A percentile compares a stretch with the other conserved stretches of the same genome.
Evolutionary conservation across 1,140 invertebrate species (phyloP).

Genomic region (Melanaphis sacchari): DNA sequence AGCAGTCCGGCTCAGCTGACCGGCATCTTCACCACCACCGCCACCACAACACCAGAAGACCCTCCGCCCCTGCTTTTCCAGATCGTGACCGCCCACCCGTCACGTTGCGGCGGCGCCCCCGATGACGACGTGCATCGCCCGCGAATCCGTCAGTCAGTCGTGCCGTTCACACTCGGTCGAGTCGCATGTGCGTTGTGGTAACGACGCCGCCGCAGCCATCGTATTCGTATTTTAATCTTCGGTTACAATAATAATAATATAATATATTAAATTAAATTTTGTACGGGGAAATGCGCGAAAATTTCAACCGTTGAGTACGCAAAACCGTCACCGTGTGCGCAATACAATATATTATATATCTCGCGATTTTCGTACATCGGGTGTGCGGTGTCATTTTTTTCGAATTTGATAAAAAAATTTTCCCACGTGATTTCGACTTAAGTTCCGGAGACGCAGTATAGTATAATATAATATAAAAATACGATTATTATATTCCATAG

Average conservation of each 20-base stretch:
- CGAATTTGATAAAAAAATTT: neutral
- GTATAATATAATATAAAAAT: neutral
- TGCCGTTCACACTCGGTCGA: constrained; percentile 4
- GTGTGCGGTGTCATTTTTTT: neutral
- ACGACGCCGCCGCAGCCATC: neutral
- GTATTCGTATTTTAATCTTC: neutral
- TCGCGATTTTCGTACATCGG: neutral
- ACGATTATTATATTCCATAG: neutral
- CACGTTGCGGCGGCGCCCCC: constrained; percentile 38
- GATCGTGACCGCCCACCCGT: constrained; percentile 48
- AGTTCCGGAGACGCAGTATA: neutral
- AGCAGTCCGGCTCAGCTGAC: neutral
- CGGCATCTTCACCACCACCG: neutral
- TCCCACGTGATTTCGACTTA: neutral
- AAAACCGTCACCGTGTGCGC: no score
- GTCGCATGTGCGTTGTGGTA: neutral
- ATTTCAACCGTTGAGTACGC: neutral
- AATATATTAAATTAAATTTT: neutral
- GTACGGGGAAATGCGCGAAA: neutral
- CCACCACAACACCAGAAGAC: neutral
- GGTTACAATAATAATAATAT: neutral
- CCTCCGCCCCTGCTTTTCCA: constrained; percentile 33
- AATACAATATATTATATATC: neutral
- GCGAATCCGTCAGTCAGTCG: constrained; percentile 40
- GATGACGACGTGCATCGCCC: constrained; percentile 34